Conservation (phyloP, 2,797 vertebrate genomes). For the Potorous gilbertii region DNA sequence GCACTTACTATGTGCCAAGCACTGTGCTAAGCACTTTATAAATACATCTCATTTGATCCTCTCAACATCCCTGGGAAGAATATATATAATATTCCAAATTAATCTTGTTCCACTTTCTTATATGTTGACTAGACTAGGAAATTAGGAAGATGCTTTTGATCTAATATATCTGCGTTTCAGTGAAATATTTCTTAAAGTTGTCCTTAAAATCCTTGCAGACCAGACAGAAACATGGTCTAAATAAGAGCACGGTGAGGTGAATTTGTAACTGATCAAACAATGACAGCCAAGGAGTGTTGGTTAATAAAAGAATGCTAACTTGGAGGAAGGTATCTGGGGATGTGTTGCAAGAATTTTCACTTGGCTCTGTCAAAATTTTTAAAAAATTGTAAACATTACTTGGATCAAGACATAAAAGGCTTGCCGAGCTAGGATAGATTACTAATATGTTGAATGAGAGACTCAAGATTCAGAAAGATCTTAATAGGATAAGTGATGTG, state of each 20-base stretch:
- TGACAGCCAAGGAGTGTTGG: neutral
- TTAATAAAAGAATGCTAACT: neutral
- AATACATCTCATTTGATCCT: neutral
- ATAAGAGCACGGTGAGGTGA: neutral
- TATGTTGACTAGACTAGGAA: neutral
- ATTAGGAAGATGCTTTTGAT: neutral
- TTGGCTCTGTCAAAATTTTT: neutral
- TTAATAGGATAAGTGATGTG: neutral
- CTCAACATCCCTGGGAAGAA: neutral
- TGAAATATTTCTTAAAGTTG: neutral
- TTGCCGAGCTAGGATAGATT: neutral
- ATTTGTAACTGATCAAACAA: neutral
- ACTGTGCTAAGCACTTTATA: neutral
- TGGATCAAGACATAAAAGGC: neutral
- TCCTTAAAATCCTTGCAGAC: neutral
- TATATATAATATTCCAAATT: neutral
- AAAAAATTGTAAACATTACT: neutral
- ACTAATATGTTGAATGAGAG: neutral
- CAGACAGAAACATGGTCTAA: neutral
- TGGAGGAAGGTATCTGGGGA: neutral
- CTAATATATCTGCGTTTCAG: neutral
- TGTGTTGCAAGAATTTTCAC: neutral
- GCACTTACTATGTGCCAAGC: neutral
- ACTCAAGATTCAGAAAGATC: neutral
- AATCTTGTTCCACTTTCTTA: neutral